Evolutionary conservation across 2,113 vertebrate species (phyloP).

Genomic region (Rhinolophus ferrumequinum): DNA sequence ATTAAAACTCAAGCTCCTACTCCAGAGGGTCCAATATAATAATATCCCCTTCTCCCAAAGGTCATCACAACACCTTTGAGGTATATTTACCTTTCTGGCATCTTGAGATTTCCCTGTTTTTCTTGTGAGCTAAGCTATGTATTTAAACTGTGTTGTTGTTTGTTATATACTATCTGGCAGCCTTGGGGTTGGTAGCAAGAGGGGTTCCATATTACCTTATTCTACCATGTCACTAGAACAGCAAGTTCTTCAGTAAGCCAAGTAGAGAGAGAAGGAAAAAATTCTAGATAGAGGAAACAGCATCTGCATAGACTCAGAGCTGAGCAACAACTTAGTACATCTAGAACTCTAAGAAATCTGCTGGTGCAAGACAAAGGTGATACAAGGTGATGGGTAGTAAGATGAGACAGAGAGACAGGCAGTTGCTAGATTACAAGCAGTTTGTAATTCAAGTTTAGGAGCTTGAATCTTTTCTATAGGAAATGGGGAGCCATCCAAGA

Average conservation of each 20-base stretch:
- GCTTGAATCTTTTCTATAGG: background rate
- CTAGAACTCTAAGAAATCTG: conserved; percentile 6
- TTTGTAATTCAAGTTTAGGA: background rate
- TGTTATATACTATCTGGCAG: background rate
- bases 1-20: background rate
- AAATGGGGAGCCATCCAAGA: background rate
- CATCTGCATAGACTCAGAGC: background rate
- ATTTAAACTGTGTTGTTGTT: background rate
- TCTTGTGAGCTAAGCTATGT: background rate
- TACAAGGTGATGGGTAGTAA: background rate
- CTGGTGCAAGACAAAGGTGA: background rate
- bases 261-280: background rate
- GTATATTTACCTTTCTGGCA: background rate
- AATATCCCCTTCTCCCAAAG: background rate
- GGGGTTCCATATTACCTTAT: background rate
- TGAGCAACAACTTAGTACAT: background rate
- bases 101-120: background rate
- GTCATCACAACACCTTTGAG: background rate
- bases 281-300: background rate
- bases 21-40: background rate
- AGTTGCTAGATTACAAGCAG: background rate
- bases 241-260: background rate
- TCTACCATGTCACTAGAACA: background rate
- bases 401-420: background rate
- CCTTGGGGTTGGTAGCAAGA: background rate